Evolutionary conservation across 2,888 invertebrate genomes (phyloP), one percentile per base, ranked within the genome.

Genomic region (Halocaridina rubra): DNA sequence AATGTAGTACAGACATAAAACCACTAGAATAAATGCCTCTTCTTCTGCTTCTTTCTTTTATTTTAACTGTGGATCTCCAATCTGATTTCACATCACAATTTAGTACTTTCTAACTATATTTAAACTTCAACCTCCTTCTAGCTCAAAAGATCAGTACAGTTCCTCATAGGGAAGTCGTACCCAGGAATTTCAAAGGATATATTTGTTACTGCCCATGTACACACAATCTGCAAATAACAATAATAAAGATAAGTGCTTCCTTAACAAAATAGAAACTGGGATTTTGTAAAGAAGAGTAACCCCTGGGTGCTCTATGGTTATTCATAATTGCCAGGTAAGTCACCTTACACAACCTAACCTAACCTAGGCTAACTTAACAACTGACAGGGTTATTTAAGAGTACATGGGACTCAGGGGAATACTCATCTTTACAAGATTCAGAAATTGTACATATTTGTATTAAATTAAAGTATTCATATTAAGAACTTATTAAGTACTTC

Each of bases 111-210:
- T 53, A 53, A 53, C 53, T 53, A 16, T 53, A 53, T 13, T 4
- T 3, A 4, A 4, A 10, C 30, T 29, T 29, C 13, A 3, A n/a
- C 32, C 19, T 53, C 69, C 32, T 57, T 39, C 81, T 71, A 81
- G 76, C 76, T 69, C n/a, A 59, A 27, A 22, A 75, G 33, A 27
- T 77, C 69, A 13, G 87, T 87, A 30, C 87, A 87, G 69, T 87
- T 87, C 27, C 84, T 59, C 27, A 84, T 75, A 2, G 86, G 67
- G 78, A 82, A 61, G 10, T 81, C 79, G 59, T 82, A 71, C 4
- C 87, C 87, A 29, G 87, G 85, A 19, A 81, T 78, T 16, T 85
- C 85, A 72, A 87, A 87, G 57, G 84, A 19, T 19, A 85, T 72
- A 61, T 84, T 59, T 32, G 84, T 87, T 13, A 87, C 84, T 13